These are phyloP conservation scores for Arrhopalites spinosus DNA, from an alignment of 2,888 invertebrate species.

Conservation along the genomic window DNA sequence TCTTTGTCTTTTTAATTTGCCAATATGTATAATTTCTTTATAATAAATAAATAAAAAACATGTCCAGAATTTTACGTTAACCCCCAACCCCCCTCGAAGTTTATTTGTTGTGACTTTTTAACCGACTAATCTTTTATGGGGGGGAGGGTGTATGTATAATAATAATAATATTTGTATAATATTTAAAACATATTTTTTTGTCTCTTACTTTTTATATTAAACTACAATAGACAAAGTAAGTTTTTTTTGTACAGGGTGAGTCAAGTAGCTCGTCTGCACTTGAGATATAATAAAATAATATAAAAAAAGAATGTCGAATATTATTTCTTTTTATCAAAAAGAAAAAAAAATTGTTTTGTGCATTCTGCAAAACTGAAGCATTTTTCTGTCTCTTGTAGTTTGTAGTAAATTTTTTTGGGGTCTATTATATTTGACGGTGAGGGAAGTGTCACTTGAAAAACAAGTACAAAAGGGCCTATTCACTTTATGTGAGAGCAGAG, in stretches of 20 bases:
- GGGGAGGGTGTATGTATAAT: no score
- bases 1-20: no score
- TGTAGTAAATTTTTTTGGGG: slow-evolving; percentile 30
- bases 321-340: slow-evolving; percentile 4
- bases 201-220: neutral
- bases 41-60: neutral
- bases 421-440: slow-evolving; percentile 30
- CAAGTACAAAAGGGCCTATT: slow-evolving; percentile 21
- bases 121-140: no score
- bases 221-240: neutral
- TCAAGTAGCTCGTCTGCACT: neutral
- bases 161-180: no score
- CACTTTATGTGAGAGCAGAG: neutral
- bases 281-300: neutral
- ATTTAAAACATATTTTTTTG: no score
- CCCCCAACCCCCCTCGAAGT: no score
- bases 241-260: no score
- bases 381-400: slow-evolving; percentile 28
- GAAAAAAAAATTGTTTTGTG: slow-evolving; percentile 38
- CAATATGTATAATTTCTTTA: neutral
- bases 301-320: neutral
- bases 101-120: no score
- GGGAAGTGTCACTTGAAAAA: slow-evolving; percentile 33
- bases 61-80: no score
- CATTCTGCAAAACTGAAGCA: slow-evolving; percentile 44